Evolutionary conservation across 2,888 invertebrate genomes (phyloP).

Genomic region (Linnaemya tessellans): DNA sequence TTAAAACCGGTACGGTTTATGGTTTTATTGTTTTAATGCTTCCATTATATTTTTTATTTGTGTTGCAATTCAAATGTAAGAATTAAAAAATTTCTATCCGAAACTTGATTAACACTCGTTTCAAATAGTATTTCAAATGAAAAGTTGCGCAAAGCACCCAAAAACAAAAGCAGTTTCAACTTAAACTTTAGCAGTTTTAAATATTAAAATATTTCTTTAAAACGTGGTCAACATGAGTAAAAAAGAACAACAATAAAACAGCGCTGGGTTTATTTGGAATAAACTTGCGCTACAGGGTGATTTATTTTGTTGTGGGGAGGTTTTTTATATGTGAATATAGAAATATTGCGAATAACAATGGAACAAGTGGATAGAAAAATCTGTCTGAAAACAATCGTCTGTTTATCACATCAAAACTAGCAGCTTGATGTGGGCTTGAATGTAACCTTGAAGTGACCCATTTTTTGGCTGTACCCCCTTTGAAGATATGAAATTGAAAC

Average conservation of each 20-base stretch:
- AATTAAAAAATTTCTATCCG: constrained; percentile 41
- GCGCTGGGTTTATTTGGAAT: background rate
- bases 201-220: constrained; percentile 43
- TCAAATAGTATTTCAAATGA: constrained; percentile 39
- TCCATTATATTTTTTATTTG: background rate
- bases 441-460: too few relatives aligned
- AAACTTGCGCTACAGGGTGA: constrained; percentile 13
- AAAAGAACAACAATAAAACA: constrained; percentile 44
- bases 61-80: constrained; percentile 17
- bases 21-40: constrained; percentile 36
- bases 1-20: constrained; percentile 46
- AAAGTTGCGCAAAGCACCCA: constrained; percentile 66
- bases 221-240: constrained; percentile 62
- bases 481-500: too few relatives aligned
- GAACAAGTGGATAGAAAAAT: too few relatives aligned
- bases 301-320: background rate
- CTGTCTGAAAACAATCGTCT: too few relatives aligned
- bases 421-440: too few relatives aligned
- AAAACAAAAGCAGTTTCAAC: constrained; percentile 35
- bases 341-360: too few relatives aligned
- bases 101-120: constrained; percentile 33
- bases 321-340: too few relatives aligned
- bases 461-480: too few relatives aligned
- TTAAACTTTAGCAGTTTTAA: constrained; percentile 29
- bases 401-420: too few relatives aligned